These are phyloP conservation scores for Streblospio benedicti DNA, from an alignment of 1,140 invertebrate genomes.

Conservation along the genomic window DNA sequence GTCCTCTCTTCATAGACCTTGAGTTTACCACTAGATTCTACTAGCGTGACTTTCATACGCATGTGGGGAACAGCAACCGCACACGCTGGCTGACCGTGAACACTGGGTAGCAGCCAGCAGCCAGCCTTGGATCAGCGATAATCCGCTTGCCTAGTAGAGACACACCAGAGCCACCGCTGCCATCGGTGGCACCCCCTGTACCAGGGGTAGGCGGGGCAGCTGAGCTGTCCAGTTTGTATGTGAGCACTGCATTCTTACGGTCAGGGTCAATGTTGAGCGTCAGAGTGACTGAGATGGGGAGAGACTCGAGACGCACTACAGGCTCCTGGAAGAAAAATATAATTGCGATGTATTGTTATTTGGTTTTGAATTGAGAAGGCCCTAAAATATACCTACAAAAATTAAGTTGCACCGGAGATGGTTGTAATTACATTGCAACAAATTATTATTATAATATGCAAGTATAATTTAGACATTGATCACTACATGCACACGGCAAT, in stretches of 20 bases:
- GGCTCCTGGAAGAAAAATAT: too few relatives aligned
- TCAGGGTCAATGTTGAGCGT: constrained; percentile 24
- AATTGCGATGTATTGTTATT: too few relatives aligned
- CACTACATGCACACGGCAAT: too few relatives aligned
- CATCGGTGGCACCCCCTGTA: constrained; percentile 11
- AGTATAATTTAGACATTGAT: too few relatives aligned
- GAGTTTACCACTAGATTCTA: too few relatives aligned
- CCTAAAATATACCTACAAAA: too few relatives aligned
- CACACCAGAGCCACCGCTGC: not conserved
- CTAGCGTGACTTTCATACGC: too few relatives aligned
- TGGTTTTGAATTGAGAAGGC: too few relatives aligned
- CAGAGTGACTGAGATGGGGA: constrained; percentile 32
- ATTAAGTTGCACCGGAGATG: too few relatives aligned
- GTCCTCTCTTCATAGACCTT: too few relatives aligned
- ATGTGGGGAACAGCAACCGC: constrained; percentile 35
- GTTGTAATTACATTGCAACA: too few relatives aligned
- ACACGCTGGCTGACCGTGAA: constrained; percentile 41
- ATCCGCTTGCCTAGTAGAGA: constrained; percentile 29
- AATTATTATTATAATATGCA: too few relatives aligned
- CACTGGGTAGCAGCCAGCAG: constrained; percentile 27
- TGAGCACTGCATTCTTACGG: constrained; percentile 25
- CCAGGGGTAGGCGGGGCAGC: constrained; percentile 23
- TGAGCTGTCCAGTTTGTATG: constrained; percentile 33
- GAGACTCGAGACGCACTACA: constrained; percentile 27
- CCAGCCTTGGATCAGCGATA: constrained; percentile 19